Evolutionary conservation across 1,140 invertebrate genomes (phyloP).

Genomic region (Zaprionus nigranus): DNA sequence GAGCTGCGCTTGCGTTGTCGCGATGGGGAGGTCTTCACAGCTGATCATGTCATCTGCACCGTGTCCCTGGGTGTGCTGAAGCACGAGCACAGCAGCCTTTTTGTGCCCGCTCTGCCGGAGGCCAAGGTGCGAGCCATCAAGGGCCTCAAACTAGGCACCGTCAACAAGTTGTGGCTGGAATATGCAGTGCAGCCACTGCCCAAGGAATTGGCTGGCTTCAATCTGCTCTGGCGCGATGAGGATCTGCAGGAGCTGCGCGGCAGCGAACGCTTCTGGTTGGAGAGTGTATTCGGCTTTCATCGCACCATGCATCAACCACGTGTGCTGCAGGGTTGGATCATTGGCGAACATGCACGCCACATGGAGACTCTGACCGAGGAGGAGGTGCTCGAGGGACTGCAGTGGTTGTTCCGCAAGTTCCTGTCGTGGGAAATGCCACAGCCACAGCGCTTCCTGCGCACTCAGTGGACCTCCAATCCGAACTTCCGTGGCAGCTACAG

Average conservation of each 20-base stretch:
- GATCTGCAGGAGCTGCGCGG: constrained; percentile 78
- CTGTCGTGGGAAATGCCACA: constrained; percentile 56
- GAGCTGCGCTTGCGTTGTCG: constrained; percentile 85
- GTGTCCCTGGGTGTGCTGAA: constrained; percentile 89
- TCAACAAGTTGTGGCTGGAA: constrained; percentile 92
- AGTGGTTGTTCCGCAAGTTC: constrained; percentile 85
- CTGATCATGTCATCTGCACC: constrained; percentile 89
- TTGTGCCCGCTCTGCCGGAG: constrained; percentile 87
- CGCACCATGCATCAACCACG: constrained; percentile 88
- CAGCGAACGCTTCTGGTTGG: constrained; percentile 85
- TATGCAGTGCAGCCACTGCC: constrained; percentile 89
- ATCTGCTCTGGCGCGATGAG: constrained; percentile 86
- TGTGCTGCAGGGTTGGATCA: constrained; percentile 88
- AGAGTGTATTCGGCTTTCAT: constrained; percentile 88
- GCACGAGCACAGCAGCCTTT: constrained; percentile 86
- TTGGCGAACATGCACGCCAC: constrained; percentile 85
- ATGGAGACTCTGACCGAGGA: constrained; percentile 86
- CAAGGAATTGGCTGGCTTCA: constrained; percentile 80
- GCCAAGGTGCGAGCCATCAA: constrained; percentile 88
- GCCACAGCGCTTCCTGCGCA: constrained; percentile 73
- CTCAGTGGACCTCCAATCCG: constrained; percentile 88
- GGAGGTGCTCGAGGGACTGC: constrained; percentile 84
- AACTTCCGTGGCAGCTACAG: constrained; percentile 89
- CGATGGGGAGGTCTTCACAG: constrained; percentile 86
- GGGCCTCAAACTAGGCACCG: constrained; percentile 88